Percentiles rank a stretch among this genome's conserved stretches.
These are phyloP conservation scores for Acleris literana DNA, from an alignment of 2,888 invertebrate genomes.

Conservation along the genomic window DNA sequence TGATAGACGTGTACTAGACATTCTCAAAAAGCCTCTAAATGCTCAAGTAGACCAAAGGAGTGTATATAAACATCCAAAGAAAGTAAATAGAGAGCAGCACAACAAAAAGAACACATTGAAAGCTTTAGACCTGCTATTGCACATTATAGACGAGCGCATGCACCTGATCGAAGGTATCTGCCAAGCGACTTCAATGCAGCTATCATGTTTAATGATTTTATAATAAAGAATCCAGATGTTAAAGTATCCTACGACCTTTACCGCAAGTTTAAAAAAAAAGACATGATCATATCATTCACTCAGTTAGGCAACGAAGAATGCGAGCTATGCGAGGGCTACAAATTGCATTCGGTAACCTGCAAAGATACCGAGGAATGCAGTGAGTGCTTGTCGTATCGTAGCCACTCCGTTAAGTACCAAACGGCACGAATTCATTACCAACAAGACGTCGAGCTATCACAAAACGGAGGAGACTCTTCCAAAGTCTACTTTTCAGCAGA, in stretches of 20 bases:
- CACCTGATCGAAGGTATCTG: not conserved
- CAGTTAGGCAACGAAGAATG: constrained; percentile 4
- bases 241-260: constrained; percentile 3
- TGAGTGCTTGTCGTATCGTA: too few relatives aligned
- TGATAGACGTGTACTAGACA: not conserved
- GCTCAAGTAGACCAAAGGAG: not conserved
- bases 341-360: not conserved
- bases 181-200: not conserved
- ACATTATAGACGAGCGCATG: constrained; percentile 1
- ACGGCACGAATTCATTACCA: not conserved
- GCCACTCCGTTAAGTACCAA: not conserved
- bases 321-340: constrained; percentile 1
- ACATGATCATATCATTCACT: constrained; percentile 5
- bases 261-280: not conserved
- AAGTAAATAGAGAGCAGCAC: not conserved
- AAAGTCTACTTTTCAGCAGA: not conserved
- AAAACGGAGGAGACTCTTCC: too few relatives aligned
- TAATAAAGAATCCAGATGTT: not conserved
- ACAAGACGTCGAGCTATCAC: not conserved
- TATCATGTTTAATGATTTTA: not conserved
- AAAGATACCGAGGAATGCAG: not conserved
- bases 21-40: not conserved
- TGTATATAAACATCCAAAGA: not conserved
- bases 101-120: not conserved
- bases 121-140: not conserved